Percentiles rank a stretch among this genome's conserved stretches.
phyloP scores from a whole-genome alignment of 2,888 invertebrate genomes.

The Flexamia atlantica region DNA sequence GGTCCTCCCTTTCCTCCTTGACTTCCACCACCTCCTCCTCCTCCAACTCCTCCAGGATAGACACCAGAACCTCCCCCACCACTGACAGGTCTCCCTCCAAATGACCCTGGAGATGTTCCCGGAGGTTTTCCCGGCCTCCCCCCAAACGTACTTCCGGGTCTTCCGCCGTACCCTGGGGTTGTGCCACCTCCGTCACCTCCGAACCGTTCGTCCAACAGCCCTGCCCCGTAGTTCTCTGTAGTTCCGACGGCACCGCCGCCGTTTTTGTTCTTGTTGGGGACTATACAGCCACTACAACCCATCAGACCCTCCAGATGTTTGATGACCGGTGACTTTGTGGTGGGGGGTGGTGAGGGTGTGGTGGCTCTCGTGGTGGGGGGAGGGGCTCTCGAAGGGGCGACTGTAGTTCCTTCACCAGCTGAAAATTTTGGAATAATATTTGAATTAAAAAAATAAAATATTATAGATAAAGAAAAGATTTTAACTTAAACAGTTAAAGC shows the following conservation, averaged over 20 bases:
- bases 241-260: slow-evolving; percentile 73
- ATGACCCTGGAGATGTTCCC: background rate
- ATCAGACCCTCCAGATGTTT: slow-evolving; percentile 73
- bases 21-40: background rate
- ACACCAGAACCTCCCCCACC: background rate
- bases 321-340: slow-evolving; percentile 72
- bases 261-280: slow-evolving; percentile 77
- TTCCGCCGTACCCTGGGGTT: background rate
- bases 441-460: no score
- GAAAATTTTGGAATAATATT: no score
- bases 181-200: background rate
- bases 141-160: slow-evolving; percentile 1
- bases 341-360: slow-evolving; percentile 71
- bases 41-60: background rate
- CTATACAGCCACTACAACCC: slow-evolving; percentile 80
- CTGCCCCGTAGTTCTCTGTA: background rate
- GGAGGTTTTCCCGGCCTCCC: background rate
- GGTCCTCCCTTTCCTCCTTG: background rate
- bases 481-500: no score
- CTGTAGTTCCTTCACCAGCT: slow-evolving; percentile 66
- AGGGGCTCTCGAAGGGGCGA: slow-evolving; percentile 15
- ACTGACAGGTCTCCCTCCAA: background rate
- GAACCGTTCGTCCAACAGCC: slow-evolving; percentile 1
- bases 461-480: no score
- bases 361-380: slow-evolving; percentile 68